Conservation (phyloP, 2,113 vertebrate species). For the Hiodon alosoides region DNA sequence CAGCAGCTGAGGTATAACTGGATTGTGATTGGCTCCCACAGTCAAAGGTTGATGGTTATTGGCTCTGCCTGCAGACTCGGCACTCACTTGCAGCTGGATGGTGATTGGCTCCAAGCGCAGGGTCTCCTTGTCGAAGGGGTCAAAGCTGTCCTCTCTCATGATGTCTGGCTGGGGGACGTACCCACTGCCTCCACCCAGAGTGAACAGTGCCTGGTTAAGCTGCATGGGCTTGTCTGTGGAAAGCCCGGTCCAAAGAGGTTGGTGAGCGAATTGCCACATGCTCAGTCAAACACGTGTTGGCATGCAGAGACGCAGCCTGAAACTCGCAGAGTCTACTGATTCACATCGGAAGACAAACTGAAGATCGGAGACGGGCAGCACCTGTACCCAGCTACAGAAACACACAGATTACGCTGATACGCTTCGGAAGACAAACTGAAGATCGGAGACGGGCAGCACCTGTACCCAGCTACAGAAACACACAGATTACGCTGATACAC, state of each 20-base stretch:
- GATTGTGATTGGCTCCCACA: background rate
- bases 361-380: background rate
- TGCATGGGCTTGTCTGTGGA: constrained; percentile 70
- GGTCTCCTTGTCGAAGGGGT: constrained; percentile 65
- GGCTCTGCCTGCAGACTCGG: background rate
- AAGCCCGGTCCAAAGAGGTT: too few species aligned
- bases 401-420: background rate
- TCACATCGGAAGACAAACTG: background rate
- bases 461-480: background rate
- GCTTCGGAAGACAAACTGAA: too few species aligned
- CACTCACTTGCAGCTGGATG: constrained; percentile 70
- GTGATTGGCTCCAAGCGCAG: constrained; percentile 69
- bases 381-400: background rate
- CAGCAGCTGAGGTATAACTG: too few species aligned
- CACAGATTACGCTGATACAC: background rate
- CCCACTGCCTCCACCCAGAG: constrained; percentile 56
- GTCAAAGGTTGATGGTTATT: background rate
- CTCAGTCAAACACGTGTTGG: too few species aligned
- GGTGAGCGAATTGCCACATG: background rate
- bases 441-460: too few species aligned
- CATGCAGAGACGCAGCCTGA: too few species aligned
- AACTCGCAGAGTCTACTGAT: background rate
- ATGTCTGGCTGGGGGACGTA: constrained; percentile 64
- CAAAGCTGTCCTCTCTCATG: constrained; percentile 63
- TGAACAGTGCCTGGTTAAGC: constrained; percentile 68